phyloP scores from a whole-genome alignment of 2,888 invertebrate genomes.

The Zelleria hepariella region DNA sequence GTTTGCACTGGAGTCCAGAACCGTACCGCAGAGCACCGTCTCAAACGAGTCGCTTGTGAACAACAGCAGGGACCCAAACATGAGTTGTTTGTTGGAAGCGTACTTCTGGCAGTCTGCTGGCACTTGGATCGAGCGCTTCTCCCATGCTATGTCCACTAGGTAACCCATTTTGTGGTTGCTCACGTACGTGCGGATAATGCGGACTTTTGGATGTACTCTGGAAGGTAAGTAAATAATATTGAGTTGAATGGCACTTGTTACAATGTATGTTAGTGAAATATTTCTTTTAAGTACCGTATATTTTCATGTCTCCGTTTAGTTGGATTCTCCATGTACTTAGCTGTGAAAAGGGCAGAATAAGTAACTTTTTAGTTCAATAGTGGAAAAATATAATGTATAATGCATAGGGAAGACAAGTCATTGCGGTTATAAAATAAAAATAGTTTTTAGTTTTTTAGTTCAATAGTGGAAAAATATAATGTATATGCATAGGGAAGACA shows the following conservation, averaged over 20 bases:
- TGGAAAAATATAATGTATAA: too few relatives aligned
- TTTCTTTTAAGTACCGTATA: constrained; percentile 40
- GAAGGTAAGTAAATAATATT: constrained; percentile 13
- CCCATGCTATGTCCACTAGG: constrained; percentile 49
- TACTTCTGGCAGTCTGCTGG: constrained; percentile 30
- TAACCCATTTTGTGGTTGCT: constrained; percentile 56
- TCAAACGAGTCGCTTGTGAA: constrained; percentile 80
- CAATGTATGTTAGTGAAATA: too few relatives aligned
- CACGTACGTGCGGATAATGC: constrained; percentile 47
- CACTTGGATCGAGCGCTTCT: constrained; percentile 28
- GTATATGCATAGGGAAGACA: too few relatives aligned
- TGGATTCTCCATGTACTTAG: constrained; percentile 63
- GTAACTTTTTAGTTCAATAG: too few relatives aligned
- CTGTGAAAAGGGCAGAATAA: too few relatives aligned
- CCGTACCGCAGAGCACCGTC: constrained; percentile 78
- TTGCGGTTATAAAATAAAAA: too few relatives aligned
- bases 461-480: too few relatives aligned
- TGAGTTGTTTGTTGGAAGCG: constrained; percentile 66
- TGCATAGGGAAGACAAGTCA: too few relatives aligned
- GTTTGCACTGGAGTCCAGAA: constrained; percentile 62
- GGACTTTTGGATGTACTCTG: constrained; percentile 61
- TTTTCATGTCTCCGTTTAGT: constrained; percentile 51
- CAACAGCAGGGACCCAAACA: constrained; percentile 80
- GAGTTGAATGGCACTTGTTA: too few relatives aligned
- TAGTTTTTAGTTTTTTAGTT: too few relatives aligned